These are phyloP conservation scores for Endomychus coccineus DNA, from an alignment of 2,888 invertebrate genomes.

Conservation along the genomic window DNA sequence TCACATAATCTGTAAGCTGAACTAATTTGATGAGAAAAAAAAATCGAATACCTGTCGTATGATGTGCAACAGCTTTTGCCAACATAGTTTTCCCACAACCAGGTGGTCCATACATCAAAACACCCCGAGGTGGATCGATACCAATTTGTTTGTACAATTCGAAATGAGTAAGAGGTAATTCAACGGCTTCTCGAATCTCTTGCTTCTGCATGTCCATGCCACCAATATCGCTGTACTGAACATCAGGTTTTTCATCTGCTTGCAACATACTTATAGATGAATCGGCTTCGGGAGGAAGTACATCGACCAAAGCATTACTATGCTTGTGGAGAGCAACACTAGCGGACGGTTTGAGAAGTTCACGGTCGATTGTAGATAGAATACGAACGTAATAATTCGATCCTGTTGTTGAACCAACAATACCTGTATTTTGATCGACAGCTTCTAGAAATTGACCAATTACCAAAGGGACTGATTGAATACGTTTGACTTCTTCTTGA, in stretches of 20 bases:
- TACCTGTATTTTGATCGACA: slow-evolving; percentile 98
- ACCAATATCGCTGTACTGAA: slow-evolving; percentile 95
- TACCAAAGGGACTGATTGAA: slow-evolving; percentile 97
- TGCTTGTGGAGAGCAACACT: slow-evolving; percentile 98
- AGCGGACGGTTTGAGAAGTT: slow-evolving; percentile 93
- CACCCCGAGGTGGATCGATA: slow-evolving; percentile 87
- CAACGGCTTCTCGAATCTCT: slow-evolving; percentile 97
- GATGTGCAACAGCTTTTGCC: slow-evolving; percentile 97
- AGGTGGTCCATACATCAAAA: slow-evolving; percentile 99
- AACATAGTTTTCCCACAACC: slow-evolving; percentile 99
- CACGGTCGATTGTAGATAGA: slow-evolving; percentile 95
- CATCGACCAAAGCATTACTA: slow-evolving; percentile 99
- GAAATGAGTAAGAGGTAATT: slow-evolving; percentile 95
- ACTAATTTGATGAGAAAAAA: neutral
- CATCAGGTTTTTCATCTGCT: slow-evolving; percentile 97
- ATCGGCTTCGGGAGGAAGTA: slow-evolving; percentile 97
- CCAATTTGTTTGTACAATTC: slow-evolving; percentile 98
- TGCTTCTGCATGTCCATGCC: slow-evolving; percentile 99
- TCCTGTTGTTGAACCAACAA: slow-evolving; percentile 97
- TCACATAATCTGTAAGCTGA: neutral
- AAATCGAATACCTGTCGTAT: slow-evolving; percentile 71
- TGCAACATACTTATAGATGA: slow-evolving; percentile 98
- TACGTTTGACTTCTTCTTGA: slow-evolving; percentile 95
- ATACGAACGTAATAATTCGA: slow-evolving; percentile 99
- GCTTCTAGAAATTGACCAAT: slow-evolving; percentile 99